A percentile compares a stretch with the other conserved stretches of the same genome.
These are phyloP conservation scores for Eptatretus burgeri DNA, from an alignment of 2,113 vertebrate genomes.

Conservation along the genomic window DNA sequence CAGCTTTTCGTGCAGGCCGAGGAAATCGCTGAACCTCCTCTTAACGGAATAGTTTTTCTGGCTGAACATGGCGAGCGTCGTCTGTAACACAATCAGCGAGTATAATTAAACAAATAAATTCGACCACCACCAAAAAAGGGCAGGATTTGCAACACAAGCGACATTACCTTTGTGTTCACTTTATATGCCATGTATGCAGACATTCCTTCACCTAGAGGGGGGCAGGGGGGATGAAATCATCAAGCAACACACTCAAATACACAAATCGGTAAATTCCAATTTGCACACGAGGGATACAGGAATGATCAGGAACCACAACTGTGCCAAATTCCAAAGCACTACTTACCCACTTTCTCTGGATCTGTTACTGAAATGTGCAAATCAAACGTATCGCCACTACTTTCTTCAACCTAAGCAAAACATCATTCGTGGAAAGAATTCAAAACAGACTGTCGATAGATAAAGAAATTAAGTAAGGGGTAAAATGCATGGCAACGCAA, in stretches of 20 bases:
- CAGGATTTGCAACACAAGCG: too few species aligned
- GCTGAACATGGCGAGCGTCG: slow-evolving; percentile 48
- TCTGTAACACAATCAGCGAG: slow-evolving; percentile 19
- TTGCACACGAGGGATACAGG: too few species aligned
- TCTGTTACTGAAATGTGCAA: background rate
- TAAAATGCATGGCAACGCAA: too few species aligned
- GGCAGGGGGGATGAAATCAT: too few species aligned
- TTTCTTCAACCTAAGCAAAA: background rate
- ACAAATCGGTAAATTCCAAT: too few species aligned
- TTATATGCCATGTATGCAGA: slow-evolving; percentile 2
- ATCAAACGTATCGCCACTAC: background rate
- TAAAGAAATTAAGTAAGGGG: too few species aligned
- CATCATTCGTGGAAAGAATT: too few species aligned
- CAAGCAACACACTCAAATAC: background rate
- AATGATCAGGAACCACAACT: too few species aligned
- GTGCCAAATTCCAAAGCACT: background rate
- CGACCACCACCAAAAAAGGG: too few species aligned
- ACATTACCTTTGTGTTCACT: background rate
- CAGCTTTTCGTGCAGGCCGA: slow-evolving; percentile 80
- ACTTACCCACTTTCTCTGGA: slow-evolving; percentile 6
- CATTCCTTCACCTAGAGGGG: background rate
- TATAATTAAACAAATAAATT: too few species aligned
- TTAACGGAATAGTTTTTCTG: slow-evolving; percentile 53
- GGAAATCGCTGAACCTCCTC: slow-evolving; percentile 86
- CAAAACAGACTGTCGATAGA: too few species aligned